These are phyloP conservation scores for Sphinx pinastri DNA, from an alignment of 2,888 invertebrate species.

Conservation along the genomic window DNA sequence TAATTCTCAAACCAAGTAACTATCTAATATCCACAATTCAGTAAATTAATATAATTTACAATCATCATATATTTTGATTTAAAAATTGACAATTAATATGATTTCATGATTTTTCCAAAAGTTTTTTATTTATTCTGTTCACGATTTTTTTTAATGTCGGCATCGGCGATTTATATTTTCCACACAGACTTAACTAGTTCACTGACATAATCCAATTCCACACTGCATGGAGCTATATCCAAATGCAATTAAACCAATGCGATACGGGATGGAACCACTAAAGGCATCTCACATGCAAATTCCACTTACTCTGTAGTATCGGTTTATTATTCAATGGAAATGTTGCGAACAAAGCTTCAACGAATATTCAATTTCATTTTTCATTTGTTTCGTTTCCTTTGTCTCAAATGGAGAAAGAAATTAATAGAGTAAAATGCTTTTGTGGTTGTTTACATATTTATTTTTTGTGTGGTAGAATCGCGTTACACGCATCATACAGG, in stretches of 20 bases:
- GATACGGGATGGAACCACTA: background rate
- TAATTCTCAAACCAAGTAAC: too few species aligned
- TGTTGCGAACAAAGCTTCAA: background rate
- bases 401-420: background rate
- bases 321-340: conserved; percentile 3
- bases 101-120: too few species aligned
- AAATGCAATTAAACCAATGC: conserved; percentile 1
- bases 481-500: too few species aligned
- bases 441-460: background rate
- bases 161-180: background rate
- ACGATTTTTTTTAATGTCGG: too few species aligned
- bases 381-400: background rate
- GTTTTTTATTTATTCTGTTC: too few species aligned
- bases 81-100: too few species aligned
- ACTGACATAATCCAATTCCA: background rate
- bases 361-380: conserved; percentile 3
- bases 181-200: background rate
- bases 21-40: too few species aligned
- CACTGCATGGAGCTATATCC: background rate
- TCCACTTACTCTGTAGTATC: background rate
- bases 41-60: too few species aligned
- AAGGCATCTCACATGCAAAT: conserved; percentile 11
- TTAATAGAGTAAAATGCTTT: background rate
- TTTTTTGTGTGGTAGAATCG: background rate
- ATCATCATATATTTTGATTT: too few species aligned